Base-by-base conservation (phyloP, 2,888 invertebrate species). In the Chelonus formosanus region DNA sequence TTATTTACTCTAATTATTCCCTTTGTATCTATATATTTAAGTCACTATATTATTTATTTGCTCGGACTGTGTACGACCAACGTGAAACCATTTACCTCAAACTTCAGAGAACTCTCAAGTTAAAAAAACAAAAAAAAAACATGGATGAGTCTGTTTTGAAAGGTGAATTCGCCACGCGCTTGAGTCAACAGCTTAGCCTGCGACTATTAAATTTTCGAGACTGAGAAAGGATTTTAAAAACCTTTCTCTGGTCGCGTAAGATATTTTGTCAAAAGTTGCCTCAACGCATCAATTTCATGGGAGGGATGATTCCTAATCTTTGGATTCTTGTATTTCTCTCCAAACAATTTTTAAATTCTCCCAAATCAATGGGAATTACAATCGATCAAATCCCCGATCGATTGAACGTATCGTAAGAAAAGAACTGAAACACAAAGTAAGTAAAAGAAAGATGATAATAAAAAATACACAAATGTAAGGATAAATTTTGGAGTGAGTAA, bases 81-180 rank as follows among this genome's bases (percentile, higher is more conserved):
- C 20, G 20, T 20, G 20, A 20, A 20, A 20, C 20, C 20, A 20
- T 2, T 20, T 20, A 20, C 20, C 20, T 1, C 1, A 20, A 20
- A 20, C 20, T 20, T 2, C 32, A 58, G 35, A 61, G 43, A 56
- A 40, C 40, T 40, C 3, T 40, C 44, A 48, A 43, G 57, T 34
- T 8, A 52, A 48, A 36, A 20, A 56, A 63, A 63, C 36, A 4
- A 35, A 53, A 20, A 2, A 20, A 20, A 20, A 52, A 35, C 10
- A 36, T 34, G 34, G 35, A 45, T 48, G 50, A 50, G 53, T 59
- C 57, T 77, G 78, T 80, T 78, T 80, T 78, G 76, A 77, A 77
- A 81, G 77, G 75, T 71, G 74, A 75, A 83, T 84, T 82, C 76
- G 80, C 78, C 80, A 82, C 80, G 82, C 80, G 76, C 79, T 84